Evolutionary conservation across 2,888 invertebrate genomes (phyloP).

Genomic region (Heliothis peltigera): DNA sequence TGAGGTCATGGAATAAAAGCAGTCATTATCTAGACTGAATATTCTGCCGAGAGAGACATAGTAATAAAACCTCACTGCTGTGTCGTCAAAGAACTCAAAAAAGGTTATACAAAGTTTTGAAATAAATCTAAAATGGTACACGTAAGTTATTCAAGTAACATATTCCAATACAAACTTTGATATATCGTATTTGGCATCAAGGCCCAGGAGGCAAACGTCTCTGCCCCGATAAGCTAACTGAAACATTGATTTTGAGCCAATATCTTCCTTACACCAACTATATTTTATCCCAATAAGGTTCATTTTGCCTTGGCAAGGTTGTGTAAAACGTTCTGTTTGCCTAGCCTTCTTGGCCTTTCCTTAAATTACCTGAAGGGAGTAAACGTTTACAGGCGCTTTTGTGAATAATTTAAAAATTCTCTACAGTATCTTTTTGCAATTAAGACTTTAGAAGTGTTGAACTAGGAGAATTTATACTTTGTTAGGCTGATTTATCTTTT

Average conservation of each 20-base stretch:
- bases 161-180: constrained; percentile 39
- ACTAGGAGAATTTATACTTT: constrained; percentile 39
- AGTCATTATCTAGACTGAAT: no score
- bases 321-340: constrained; percentile 42
- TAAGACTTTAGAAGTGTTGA: constrained; percentile 43
- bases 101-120: background rate
- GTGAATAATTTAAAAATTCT: constrained; percentile 66
- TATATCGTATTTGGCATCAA: constrained; percentile 37
- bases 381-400: constrained; percentile 61
- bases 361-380: constrained; percentile 64
- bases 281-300: constrained; percentile 25
- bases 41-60: background rate
- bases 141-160: constrained; percentile 29
- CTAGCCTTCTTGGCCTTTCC: constrained; percentile 53
- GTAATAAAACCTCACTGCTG: background rate
- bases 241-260: constrained; percentile 55
- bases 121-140: constrained; percentile 1
- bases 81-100: background rate
- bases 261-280: constrained; percentile 25
- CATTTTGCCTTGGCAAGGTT: constrained; percentile 34
- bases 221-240: constrained; percentile 41
- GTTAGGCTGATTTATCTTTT: constrained; percentile 41
- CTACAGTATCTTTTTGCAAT: constrained; percentile 63
- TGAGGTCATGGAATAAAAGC: no score
- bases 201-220: constrained; percentile 55